Evolutionary conservation across 2,797 vertebrate species (phyloP).

Genomic region (Dromococcyx pavoninus): DNA sequence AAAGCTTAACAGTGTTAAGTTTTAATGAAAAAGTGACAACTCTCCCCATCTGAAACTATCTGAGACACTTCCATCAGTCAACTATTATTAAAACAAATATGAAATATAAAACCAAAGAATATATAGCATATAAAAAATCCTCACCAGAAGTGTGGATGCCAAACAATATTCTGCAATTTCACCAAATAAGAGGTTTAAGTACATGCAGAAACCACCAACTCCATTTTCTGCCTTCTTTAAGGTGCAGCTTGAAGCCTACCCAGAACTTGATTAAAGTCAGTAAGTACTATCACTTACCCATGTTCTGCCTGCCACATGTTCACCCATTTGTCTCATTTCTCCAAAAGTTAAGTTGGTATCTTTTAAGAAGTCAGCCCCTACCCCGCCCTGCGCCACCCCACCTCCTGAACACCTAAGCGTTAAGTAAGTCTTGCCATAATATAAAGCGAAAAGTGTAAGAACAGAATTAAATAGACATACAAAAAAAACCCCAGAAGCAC

Average conservation of each 20-base stretch:
- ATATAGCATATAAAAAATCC: background rate
- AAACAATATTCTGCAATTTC: background rate
- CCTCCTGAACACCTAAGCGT: background rate
- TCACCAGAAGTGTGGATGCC: background rate
- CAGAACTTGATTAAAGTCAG: background rate
- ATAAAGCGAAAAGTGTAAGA: background rate
- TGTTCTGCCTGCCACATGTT: background rate
- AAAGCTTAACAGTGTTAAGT: background rate
- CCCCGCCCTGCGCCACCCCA: no score
- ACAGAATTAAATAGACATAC: background rate
- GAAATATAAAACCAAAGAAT: background rate
- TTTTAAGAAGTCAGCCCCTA: background rate
- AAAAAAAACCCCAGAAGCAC: background rate
- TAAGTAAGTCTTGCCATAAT: background rate
- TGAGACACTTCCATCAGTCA: background rate
- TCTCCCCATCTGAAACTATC: background rate
- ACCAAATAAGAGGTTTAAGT: background rate
- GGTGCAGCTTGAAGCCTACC: background rate
- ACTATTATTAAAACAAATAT: background rate
- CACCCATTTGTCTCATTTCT: background rate
- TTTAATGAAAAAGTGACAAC: background rate
- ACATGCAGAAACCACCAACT: background rate
- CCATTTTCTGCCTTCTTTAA: background rate
- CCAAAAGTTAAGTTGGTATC: background rate
- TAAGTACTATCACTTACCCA: rapidly evolving